Evolutionary conservation across 2,113 vertebrate genomes (phyloP).

Genomic region (Melanerpes aurifrons): DNA sequence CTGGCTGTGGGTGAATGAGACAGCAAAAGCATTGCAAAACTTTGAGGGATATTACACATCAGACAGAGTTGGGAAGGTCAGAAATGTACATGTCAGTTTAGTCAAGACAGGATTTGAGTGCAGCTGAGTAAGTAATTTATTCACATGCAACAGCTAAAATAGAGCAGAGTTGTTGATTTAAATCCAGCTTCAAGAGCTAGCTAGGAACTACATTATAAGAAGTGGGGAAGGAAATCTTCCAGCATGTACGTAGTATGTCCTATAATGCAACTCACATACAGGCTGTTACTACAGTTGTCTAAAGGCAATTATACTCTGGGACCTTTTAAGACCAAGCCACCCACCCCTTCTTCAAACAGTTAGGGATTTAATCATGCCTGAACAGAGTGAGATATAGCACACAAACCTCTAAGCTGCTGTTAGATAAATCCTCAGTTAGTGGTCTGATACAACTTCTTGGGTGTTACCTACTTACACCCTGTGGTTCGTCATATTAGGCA

Average conservation of each 20-base stretch:
- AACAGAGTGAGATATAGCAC: not conserved
- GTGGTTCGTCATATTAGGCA: not conserved
- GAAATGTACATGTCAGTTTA: not conserved
- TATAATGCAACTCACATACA: fast-evolving
- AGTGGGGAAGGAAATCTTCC: not conserved
- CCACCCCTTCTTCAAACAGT: not conserved
- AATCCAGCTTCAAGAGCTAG: not conserved
- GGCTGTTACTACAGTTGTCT: not conserved
- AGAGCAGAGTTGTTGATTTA: not conserved
- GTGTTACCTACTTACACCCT: not conserved
- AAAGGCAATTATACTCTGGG: not conserved
- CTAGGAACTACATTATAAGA: not conserved
- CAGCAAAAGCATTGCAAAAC: not conserved
- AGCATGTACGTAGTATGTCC: not conserved
- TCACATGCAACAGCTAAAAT: not conserved
- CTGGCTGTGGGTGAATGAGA: not conserved
- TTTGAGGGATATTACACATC: not conserved
- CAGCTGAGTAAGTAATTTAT: not conserved
- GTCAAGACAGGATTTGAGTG: not conserved
- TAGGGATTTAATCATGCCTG: not conserved
- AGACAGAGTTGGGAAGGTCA: not conserved
- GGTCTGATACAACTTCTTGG: not conserved
- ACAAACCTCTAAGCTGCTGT: not conserved
- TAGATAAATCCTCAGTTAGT: not conserved
- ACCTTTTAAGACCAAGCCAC: not conserved